A percentile compares a stretch with the other conserved stretches of the same genome.
phyloP scores from a whole-genome alignment of 2,113 vertebrate genomes.

The Gopherus evgoodei region DNA sequence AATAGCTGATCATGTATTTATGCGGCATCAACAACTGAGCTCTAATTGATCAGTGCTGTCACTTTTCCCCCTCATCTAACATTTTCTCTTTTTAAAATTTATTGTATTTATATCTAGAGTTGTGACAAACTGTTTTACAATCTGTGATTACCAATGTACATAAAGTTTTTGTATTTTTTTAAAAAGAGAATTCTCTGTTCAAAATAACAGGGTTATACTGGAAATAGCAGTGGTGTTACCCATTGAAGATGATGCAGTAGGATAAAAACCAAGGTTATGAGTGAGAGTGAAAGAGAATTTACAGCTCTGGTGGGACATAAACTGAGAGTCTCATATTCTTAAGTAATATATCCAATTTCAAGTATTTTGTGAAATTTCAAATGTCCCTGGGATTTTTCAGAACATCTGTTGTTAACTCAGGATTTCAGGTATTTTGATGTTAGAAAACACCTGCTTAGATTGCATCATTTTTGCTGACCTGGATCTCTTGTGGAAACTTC shows the following conservation, averaged over 20 bases:
- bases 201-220: background rate
- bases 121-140: background rate
- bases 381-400: background rate
- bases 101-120: background rate
- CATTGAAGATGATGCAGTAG: background rate
- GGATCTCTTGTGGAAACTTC: background rate
- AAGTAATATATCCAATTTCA: background rate
- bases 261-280: background rate
- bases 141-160: background rate
- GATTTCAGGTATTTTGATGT: background rate
- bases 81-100: background rate
- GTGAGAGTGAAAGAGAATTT: background rate
- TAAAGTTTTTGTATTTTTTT: background rate
- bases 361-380: background rate
- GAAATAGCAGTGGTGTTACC: background rate
- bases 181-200: background rate
- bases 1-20: background rate
- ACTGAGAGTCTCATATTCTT: background rate
- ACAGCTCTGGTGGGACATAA: background rate
- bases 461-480: background rate
- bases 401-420: background rate
- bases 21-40: background rate
- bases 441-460: background rate
- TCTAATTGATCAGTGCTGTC: background rate
- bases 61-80: background rate